Evolutionary conservation across 2,888 invertebrate species (phyloP).

Genomic region (Osmoderma eremita): DNA sequence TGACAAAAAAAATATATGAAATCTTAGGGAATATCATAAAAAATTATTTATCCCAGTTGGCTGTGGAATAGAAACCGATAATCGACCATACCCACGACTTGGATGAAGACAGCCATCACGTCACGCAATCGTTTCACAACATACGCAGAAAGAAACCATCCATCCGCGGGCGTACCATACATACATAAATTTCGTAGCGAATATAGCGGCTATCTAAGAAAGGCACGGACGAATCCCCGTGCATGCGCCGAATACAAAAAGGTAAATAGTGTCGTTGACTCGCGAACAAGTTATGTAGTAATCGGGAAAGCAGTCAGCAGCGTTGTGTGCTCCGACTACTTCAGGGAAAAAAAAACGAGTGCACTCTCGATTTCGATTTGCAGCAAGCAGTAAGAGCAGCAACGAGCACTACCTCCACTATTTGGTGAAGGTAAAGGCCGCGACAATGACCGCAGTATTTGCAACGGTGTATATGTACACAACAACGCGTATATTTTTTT

Average conservation of each 20-base stretch:
- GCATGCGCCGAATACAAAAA: conserved; percentile 34
- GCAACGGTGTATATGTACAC: too few species aligned
- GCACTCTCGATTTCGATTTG: conserved; percentile 61
- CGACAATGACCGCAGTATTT: conserved; percentile 59
- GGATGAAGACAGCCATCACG: too few species aligned
- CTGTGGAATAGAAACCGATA: too few species aligned
- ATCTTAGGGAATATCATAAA: too few species aligned
- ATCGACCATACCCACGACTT: too few species aligned
- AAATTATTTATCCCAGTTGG: too few species aligned
- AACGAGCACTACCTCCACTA: too few species aligned
- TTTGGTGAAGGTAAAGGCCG: conserved; percentile 62
- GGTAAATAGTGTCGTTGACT: conserved; percentile 55
- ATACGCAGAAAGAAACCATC: neutral
- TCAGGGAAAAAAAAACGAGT: conserved; percentile 52
- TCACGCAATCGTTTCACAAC: too few species aligned
- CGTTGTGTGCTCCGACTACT: conserved; percentile 33
- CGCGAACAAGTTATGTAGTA: conserved; percentile 51
- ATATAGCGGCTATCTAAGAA: neutral
- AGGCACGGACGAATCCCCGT: conserved; percentile 18
- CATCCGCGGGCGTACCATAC: too few species aligned
- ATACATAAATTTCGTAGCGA: neutral
- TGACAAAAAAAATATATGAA: too few species aligned
- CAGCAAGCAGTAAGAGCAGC: conserved; percentile 57
- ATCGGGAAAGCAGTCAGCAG: conserved; percentile 54
- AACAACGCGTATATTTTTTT: neutral